Conservation (phyloP, 2,888 invertebrate genomes). For the Lysandra bellargus region DNA sequence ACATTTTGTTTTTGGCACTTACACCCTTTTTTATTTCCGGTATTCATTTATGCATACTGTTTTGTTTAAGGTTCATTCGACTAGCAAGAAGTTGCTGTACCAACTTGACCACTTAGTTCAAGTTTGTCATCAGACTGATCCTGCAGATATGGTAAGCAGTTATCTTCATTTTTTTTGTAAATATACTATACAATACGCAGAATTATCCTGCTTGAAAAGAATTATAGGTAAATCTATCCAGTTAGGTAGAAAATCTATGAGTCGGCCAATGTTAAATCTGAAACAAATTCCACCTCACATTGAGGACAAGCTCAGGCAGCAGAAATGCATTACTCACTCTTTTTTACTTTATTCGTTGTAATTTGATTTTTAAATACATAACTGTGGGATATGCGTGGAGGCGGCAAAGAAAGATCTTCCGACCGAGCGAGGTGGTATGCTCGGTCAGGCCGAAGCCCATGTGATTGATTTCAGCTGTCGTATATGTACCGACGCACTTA, state of each 20-base stretch:
- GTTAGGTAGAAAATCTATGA: no score
- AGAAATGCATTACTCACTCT: neutral
- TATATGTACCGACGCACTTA: no score
- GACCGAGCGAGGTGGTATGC: no score
- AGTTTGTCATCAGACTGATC: conserved; percentile 96
- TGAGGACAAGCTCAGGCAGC: neutral
- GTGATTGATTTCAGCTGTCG: no score
- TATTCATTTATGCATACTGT: neutral
- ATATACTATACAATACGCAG: neutral
- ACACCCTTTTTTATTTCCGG: no score
- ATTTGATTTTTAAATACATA: neutral
- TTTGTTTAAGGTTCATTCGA: conserved; percentile 89
- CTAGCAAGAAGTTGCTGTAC: conserved; percentile 96
- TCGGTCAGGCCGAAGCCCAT: no score
- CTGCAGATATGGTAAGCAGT: conserved; percentile 75
- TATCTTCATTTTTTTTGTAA: conserved; percentile 19
- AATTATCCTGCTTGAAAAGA: neutral
- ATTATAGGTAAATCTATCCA: neutral
- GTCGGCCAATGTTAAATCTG: neutral
- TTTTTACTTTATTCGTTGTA: neutral
- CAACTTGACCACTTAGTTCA: conserved; percentile 97
- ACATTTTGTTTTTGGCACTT: no score
- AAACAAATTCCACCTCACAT: neutral
- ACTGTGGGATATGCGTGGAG: no score
- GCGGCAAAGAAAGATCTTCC: no score